These are phyloP conservation scores for Samia ricini DNA, from an alignment of 1,140 invertebrate species.

Conservation along the genomic window DNA sequence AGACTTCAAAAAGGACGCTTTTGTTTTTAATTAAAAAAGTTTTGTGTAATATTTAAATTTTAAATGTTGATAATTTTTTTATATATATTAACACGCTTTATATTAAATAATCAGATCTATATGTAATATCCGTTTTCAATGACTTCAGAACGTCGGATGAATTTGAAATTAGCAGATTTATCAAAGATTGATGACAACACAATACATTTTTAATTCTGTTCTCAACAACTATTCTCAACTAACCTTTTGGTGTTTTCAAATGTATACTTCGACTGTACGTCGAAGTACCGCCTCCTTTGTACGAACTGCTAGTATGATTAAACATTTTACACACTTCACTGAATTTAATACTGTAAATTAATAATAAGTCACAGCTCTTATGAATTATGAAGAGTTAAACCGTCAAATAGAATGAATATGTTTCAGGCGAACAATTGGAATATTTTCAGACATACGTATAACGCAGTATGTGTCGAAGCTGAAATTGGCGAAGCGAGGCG, in stretches of 20 bases:
- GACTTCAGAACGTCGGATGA: too few species aligned
- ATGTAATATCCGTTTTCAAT: too few species aligned
- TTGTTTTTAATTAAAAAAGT: too few species aligned
- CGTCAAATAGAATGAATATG: background rate
- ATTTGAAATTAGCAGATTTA: too few species aligned
- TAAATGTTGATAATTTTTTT: too few species aligned
- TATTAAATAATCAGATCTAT: too few species aligned
- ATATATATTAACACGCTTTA: too few species aligned
- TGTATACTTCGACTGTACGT: slow-evolving; percentile 26
- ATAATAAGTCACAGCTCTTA: background rate
- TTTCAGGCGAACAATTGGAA: background rate
- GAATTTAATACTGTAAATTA: background rate
- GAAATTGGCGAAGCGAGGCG: slow-evolving; percentile 34
- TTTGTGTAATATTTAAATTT: too few species aligned
- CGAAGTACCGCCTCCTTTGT: slow-evolving; percentile 24
- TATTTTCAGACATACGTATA: slow-evolving; percentile 7
- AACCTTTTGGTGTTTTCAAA: slow-evolving; percentile 38
- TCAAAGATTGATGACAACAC: too few species aligned
- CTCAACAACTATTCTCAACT: too few species aligned
- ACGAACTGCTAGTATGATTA: slow-evolving; percentile 53
- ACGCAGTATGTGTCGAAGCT: slow-evolving; percentile 39
- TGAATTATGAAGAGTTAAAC: background rate
- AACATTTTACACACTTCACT: slow-evolving; percentile 42
- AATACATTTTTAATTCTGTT: too few species aligned
- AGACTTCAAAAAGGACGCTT: too few species aligned